Base-by-base conservation (phyloP, 2,888 invertebrate genomes). In the Eupithecia subfuscata region DNA sequence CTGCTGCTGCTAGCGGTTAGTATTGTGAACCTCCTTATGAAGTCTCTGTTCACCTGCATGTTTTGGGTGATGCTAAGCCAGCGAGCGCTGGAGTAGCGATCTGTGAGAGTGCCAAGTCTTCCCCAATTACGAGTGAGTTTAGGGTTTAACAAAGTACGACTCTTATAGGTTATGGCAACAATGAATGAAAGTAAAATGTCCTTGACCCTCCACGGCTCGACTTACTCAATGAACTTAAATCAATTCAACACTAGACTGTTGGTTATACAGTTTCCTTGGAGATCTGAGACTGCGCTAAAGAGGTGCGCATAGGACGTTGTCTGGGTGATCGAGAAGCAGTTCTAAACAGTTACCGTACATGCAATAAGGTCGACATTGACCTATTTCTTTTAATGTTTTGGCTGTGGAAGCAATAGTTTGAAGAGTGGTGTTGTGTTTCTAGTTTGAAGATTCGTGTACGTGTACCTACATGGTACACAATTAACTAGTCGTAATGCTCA, bases 21-120 rank as follows among this genome's bases (percentile, higher is more conserved):
- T 69, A 40, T 65, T 4, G 45, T 18, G 8, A 34, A 14, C 16
- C 16, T 8, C n/a, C 34, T 25, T 65, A 96, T 97, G 64, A 98
- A 98, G 96, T 97, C 98, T 68, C 90, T 97, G 74, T 99, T 98
- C 92, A 98, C 98, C 70, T 95, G 97, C 75, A 98, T 99, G 97
- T 99, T 99, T 93, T 99, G 98, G 98, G 96, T 99, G 82, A 99
- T 99, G 16, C 95, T 99, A 45, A 5, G 6, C 16, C 99, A 99
- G 37, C 37, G 37, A 37, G 37, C 37, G 37, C 37, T 7, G 37
- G 37, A 30, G 30, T 30, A 2, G 16, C 6, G 45, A 48, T 48
- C 48, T 18, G 18, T 48, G 18, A 48, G 18, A 48, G n/a, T 52
- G 52, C n/a, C 9, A n/a, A n/a, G 52, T n/a, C 45, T 45, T 45